A percentile compares a stretch with the other conserved stretches of the same genome.
These are phyloP conservation scores for Venturia canescens DNA, from an alignment of 1,140 invertebrate species.

Conservation along the genomic window DNA sequence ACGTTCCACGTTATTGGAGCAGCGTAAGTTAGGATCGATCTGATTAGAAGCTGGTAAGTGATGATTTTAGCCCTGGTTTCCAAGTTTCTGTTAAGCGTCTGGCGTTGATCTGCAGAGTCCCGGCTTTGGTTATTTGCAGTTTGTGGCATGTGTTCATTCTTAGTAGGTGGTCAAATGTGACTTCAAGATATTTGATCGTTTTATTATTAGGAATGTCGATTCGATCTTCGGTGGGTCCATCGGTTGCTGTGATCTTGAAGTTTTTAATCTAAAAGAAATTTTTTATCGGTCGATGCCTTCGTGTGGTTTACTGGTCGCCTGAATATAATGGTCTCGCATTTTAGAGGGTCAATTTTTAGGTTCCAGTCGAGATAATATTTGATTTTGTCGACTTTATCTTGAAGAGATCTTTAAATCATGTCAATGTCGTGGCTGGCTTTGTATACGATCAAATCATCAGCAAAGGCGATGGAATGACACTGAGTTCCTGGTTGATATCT, in stretches of 20 bases:
- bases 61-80: constrained; percentile 45
- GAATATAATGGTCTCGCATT: constrained; percentile 34
- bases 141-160: constrained; percentile 24
- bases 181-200: constrained; percentile 43
- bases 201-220: constrained; percentile 26
- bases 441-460: constrained; percentile 27
- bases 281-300: constrained; percentile 14
- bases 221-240: neutral
- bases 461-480: constrained; percentile 16
- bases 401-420: neutral
- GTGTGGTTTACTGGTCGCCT: constrained; percentile 25
- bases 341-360: constrained; percentile 31
- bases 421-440: neutral
- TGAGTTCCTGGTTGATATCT: constrained; percentile 28
- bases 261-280: no score
- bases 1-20: constrained; percentile 40
- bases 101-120: constrained; percentile 15
- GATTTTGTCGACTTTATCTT: constrained; percentile 16
- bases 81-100: constrained; percentile 42
- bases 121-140: constrained; percentile 41
- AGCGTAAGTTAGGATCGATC: constrained; percentile 20
- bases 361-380: constrained; percentile 38
- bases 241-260: neutral
- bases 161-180: constrained; percentile 6
- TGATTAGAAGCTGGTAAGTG: constrained; percentile 40